Conservation (phyloP, 2,888 invertebrate species). For the Leucania comma region DNA sequence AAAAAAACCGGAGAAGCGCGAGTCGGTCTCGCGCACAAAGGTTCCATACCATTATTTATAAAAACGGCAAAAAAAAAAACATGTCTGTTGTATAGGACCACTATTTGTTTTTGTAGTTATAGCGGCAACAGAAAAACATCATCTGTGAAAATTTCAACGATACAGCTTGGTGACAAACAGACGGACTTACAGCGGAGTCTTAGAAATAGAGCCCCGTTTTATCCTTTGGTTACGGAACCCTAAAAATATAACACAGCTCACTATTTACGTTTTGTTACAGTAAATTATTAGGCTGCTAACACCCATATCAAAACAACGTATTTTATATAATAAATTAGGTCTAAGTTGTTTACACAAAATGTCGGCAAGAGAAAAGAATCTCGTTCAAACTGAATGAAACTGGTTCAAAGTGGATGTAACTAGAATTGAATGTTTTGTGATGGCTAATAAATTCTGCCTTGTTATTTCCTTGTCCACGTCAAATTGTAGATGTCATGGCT, state of each 20-base stretch:
- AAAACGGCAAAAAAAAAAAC: too few relatives aligned
- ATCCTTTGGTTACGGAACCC: too few relatives aligned
- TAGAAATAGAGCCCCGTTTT: too few relatives aligned
- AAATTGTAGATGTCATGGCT: conserved; percentile 31
- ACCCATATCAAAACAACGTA: conserved; percentile 37
- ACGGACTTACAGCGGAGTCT: too few relatives aligned
- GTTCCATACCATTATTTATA: too few relatives aligned
- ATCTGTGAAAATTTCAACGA: too few relatives aligned
- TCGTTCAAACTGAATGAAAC: conserved; percentile 40
- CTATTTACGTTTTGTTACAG: conserved; percentile 4
- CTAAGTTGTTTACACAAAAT: conserved; percentile 45
- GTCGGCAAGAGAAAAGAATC: conserved; percentile 36
- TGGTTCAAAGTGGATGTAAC: conserved; percentile 41
- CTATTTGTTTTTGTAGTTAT: too few relatives aligned
- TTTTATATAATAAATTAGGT: conserved; percentile 27
- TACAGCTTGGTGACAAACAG: too few relatives aligned
- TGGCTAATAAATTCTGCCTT: conserved; percentile 39
- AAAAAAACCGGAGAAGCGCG: not conserved
- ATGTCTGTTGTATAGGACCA: too few relatives aligned
- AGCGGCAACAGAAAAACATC: too few relatives aligned
- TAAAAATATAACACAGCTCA: conserved; percentile 3
- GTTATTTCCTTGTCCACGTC: conserved; percentile 51
- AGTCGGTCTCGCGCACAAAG: too few relatives aligned
- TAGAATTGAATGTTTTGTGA: conserved; percentile 41
- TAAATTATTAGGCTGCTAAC: conserved; percentile 34